Base-by-base conservation (phyloP, 1,140 invertebrate genomes). In the Ephestia elutella region DNA sequence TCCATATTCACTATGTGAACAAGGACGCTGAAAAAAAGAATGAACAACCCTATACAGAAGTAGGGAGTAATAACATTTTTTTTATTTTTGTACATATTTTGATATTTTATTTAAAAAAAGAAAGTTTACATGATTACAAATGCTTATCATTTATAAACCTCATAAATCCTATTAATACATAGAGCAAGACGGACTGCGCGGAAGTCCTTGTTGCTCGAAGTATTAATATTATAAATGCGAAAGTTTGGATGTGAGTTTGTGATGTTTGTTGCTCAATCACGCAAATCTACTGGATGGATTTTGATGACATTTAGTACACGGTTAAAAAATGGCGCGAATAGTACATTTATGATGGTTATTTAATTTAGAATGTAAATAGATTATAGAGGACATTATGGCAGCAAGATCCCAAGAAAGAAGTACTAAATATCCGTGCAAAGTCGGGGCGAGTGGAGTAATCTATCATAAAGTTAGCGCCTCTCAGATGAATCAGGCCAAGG, bases 1-100 rank as follows among this genome's bases (percentile, higher is more conserved):
- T 38, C 21, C 32, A 56, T 61, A 57, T 57, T 62, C 49, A 62
- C 55, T 32, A 19, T 51, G 59, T 56, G 54, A 56, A 57, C 20
- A 44, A 57, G 55, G 13, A 53, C 17, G 50, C 3, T 25, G 21
- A 25, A n/a, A 50, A 50, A 44, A 15, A 11, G 8, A 38, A 15
- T 44, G 13, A 10, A 11, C 11, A 28, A 38, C 32, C 13, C 32
- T 11, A 9, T 17, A 15, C 38, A 1, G 0, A 44, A 44, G n/a
- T 15, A 44, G 38, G 38, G 38, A 44, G n/a, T 44, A 2, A 44
- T 44, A 44, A 44, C n/a, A 5, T 4, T 44, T 44, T 44, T 38
- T 44, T 44, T 44, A 44, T 15, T 44, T 44, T 44, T 44, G 38
- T 44, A 44, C 38, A 44, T 44, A 44, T 44, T 44, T 44, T 44